Base-by-base conservation (phyloP, 2,888 invertebrate species). In the Hololepta plana region DNA sequence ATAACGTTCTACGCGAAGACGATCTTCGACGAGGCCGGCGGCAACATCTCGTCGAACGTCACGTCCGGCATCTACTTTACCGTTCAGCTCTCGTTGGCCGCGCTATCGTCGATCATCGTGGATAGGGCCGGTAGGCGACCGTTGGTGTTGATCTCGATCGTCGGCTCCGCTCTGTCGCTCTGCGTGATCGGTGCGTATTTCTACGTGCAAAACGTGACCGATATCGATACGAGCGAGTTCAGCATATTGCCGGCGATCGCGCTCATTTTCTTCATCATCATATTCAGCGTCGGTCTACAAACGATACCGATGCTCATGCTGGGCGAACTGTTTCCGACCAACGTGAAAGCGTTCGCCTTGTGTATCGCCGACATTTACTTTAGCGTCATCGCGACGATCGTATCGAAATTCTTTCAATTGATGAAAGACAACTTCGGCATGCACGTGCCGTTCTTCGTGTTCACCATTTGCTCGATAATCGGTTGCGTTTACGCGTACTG, bases 401-500 rank as follows among this genome's bases (percentile, higher is more conserved):
- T 57, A 2, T 53, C 59, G 1, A 48, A 57, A 28, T 46, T 53
- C n/a, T 59, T 55, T 36, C 49, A 52, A 31, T 38, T 47, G 32
- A 59, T 72, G 29, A 59, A 58, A 37, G 67, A 68, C 37, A 46
- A 48, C 4, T 64, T 58, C 31, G 69, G 67, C 21, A 63, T 70
- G 39, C 65, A 68, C 46, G 60, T 67, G 40, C 65, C 69, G 33
- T 74, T 74, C 47, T 67, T 66, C 53, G 64, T 65, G 38, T 75
- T 72, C 47, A 57, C 65, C 1, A 42, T 55, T 9, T 67, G 63
- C 43, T 69, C 68, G 8, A 45, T 67, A 12, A 30, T 68, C 28
- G 71, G 72, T 1, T 51, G 72, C 25, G 48, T 65, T 34, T 71
- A 67, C 47, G 67, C 72, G 41, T 38, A 61, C 26, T 46, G 63